These are phyloP conservation scores for Odontophorus gujanensis DNA, from an alignment of 2,113 vertebrate species.

Conservation along the genomic window DNA sequence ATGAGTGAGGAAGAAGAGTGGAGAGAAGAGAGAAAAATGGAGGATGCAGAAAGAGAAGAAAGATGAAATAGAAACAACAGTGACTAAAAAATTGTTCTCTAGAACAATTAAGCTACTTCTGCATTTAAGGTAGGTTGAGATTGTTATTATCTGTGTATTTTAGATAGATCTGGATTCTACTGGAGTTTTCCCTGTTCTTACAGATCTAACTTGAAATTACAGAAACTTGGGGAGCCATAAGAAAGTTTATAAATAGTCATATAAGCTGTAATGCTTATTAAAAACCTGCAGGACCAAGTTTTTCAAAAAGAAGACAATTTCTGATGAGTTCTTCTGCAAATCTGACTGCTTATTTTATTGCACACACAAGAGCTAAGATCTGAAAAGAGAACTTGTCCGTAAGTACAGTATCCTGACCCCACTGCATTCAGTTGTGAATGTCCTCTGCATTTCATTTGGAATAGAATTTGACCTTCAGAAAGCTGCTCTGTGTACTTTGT, in stretches of 20 bases:
- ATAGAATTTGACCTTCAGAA: slow-evolving; percentile 17
- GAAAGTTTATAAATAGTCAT: not conserved
- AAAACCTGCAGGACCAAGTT: not conserved
- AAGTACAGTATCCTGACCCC: not conserved
- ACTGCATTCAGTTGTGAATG: not conserved
- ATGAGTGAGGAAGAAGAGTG: not conserved
- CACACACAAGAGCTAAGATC: not conserved
- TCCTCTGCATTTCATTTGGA: not conserved
- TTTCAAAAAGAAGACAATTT: not conserved
- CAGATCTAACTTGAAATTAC: not conserved
- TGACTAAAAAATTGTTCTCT: not conserved
- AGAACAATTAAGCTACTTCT: not conserved
- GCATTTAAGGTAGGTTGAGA: not conserved
- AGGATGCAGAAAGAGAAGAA: not conserved
- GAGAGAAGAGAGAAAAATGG: not conserved
- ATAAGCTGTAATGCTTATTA: not conserved
- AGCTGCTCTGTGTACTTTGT: not conserved
- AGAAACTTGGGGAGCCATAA: not conserved
- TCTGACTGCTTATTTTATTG: not conserved
- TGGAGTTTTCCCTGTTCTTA: not conserved
- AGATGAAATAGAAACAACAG: not conserved
- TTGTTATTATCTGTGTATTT: not conserved
- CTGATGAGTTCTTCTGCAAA: not conserved
- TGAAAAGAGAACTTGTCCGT: not conserved
- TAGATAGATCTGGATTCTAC: not conserved